Percentiles rank a stretch among this genome's conserved stretches.
These are phyloP conservation scores for Semnopithecus entellus DNA, from an alignment of 2,113 vertebrate genomes.

Conservation along the genomic window DNA sequence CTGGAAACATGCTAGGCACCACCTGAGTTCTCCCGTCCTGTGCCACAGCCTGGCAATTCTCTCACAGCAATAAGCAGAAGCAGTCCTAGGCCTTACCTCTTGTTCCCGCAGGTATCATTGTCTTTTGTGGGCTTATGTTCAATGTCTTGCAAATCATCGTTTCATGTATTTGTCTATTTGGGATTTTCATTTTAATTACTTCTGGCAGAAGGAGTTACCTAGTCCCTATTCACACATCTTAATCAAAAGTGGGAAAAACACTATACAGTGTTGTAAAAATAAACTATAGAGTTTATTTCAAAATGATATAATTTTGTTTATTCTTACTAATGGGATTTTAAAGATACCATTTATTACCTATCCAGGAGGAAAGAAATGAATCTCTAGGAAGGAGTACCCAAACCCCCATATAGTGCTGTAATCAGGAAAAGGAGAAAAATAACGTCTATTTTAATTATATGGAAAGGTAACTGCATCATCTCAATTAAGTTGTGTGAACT, in stretches of 20 bases:
- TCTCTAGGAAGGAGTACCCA: not conserved
- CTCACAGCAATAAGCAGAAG: not conserved
- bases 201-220: not conserved
- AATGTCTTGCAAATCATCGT: not conserved
- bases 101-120: not conserved
- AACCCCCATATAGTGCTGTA: not conserved
- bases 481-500: not conserved
- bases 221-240: too few species aligned
- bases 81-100: not conserved
- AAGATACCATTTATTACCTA: not conserved
- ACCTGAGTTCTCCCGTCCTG: not conserved
- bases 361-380: not conserved
- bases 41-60: too few species aligned
- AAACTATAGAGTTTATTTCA: not conserved
- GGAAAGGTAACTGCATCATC: not conserved
- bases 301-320: not conserved
- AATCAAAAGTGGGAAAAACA: not conserved
- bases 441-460: not conserved
- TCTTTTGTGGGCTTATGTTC: not conserved
- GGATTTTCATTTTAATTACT: not conserved
- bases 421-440: not conserved
- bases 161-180: not conserved
- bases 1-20: not conserved
- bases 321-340: not conserved
- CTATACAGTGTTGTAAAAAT: too few species aligned